Conservation (phyloP, 2,797 vertebrate species). For the Cercopithecus petaurista region DNA sequence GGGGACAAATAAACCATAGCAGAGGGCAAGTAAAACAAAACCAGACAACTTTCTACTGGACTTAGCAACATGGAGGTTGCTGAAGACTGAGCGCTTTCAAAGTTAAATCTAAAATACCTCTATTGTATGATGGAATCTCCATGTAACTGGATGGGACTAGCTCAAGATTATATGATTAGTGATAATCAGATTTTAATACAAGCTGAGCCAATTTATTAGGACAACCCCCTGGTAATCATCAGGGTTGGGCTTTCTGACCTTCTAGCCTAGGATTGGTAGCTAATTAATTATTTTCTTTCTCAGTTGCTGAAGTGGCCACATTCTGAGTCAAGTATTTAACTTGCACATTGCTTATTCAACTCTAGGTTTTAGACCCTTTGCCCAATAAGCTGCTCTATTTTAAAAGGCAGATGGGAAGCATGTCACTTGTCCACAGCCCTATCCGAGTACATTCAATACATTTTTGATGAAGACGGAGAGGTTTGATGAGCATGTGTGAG, state of each 20-base stretch:
- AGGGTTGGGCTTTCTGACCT: background rate
- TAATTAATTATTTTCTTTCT: conserved; percentile 48
- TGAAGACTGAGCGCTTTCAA: background rate
- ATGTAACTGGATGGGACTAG: background rate
- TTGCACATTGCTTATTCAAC: background rate
- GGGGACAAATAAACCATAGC: background rate
- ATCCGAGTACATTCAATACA: background rate
- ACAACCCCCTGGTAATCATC: background rate
- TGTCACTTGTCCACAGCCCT: background rate
- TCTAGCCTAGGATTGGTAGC: background rate
- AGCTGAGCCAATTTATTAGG: background rate
- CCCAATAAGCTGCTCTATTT: background rate
- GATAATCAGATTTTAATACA: background rate
- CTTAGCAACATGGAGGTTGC: background rate
- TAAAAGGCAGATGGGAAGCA: background rate
- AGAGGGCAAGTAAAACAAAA: background rate
- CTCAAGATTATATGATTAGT: conserved; percentile 11
- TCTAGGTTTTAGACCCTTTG: background rate
- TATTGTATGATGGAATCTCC: background rate
- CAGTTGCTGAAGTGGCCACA: conserved; percentile 18
- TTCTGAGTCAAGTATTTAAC: background rate
- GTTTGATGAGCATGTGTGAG: background rate
- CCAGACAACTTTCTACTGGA: background rate
- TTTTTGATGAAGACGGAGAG: background rate
- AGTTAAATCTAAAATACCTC: background rate